These are phyloP conservation scores for Eonycteris spelaea DNA, from an alignment of 2,113 vertebrate genomes.

Conservation along the genomic window DNA sequence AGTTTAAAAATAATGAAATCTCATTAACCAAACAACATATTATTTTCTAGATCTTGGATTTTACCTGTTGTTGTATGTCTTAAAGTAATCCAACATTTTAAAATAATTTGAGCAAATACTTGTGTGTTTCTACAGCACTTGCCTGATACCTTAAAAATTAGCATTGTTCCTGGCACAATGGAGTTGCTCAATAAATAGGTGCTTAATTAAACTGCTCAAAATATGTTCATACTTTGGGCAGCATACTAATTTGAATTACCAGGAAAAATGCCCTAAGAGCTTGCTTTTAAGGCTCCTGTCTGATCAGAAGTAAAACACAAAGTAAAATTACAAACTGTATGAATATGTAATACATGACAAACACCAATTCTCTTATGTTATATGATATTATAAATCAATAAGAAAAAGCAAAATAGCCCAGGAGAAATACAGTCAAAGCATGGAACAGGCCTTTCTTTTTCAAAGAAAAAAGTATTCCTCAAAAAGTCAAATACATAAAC, in stretches of 20 bases:
- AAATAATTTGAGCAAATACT: constrained; percentile 26
- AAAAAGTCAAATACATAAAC: background rate
- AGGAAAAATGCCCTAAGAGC: too few relatives aligned
- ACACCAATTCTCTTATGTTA: too few relatives aligned
- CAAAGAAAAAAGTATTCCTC: background rate
- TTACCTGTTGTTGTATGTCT: background rate
- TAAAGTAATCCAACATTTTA: constrained; percentile 3
- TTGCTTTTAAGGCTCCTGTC: too few relatives aligned
- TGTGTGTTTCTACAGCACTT: background rate
- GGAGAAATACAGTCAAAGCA: too few relatives aligned
- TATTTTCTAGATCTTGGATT: background rate
- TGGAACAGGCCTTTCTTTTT: too few relatives aligned
- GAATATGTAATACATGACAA: too few relatives aligned
- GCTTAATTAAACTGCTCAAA: background rate
- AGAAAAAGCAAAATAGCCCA: too few relatives aligned
- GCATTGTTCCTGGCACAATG: background rate
- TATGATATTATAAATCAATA: too few relatives aligned
- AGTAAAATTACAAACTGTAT: too few relatives aligned
- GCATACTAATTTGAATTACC: background rate
- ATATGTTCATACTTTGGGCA: background rate
- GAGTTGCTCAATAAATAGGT: background rate
- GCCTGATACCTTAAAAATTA: background rate
- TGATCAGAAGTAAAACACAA: too few relatives aligned
- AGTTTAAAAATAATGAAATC: background rate
- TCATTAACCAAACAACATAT: background rate